phyloP scores from a whole-genome alignment of 2,113 vertebrate species.

The Microtus pennsylvanicus region DNA sequence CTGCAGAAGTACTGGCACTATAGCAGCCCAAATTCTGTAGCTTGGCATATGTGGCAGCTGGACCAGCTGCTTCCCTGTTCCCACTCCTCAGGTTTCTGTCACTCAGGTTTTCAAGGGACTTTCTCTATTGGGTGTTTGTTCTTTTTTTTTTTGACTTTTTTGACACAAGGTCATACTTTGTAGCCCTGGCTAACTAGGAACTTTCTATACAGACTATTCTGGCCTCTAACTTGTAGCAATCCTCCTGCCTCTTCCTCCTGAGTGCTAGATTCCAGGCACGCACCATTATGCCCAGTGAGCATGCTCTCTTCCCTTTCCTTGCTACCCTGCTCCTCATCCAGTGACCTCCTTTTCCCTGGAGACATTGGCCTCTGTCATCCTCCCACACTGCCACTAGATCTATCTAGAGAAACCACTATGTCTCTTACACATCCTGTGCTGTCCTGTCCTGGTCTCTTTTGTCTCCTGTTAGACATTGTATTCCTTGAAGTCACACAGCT shows the following conservation, averaged over 20 bases:
- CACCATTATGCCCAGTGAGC: too few species aligned
- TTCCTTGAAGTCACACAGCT: not conserved
- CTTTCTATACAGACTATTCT: not conserved
- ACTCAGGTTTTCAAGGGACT: not conserved
- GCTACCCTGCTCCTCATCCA: not conserved
- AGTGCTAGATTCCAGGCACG: not conserved
- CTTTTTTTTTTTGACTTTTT: not conserved
- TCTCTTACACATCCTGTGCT: conserved; percentile 27
- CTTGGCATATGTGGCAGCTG: not conserved
- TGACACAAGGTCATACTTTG: not conserved
- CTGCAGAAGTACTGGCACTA: not conserved
- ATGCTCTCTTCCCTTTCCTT: not conserved
- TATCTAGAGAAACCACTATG: not conserved
- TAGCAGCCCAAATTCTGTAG: not conserved
- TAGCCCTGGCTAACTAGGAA: not conserved
- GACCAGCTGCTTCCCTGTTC: not conserved
- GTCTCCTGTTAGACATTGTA: not conserved
- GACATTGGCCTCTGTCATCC: not conserved
- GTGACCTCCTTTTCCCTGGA: not conserved
- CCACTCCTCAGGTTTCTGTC: not conserved
- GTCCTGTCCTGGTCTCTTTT: not conserved
- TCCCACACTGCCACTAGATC: not conserved
- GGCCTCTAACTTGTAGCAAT: not conserved
- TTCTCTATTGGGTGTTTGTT: too few species aligned
- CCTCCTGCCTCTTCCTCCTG: not conserved